A percentile compares a stretch with the other conserved stretches of the same genome.
Evolutionary conservation across 2,113 vertebrate genomes (phyloP).

Genomic region (Pitta sordida): DNA sequence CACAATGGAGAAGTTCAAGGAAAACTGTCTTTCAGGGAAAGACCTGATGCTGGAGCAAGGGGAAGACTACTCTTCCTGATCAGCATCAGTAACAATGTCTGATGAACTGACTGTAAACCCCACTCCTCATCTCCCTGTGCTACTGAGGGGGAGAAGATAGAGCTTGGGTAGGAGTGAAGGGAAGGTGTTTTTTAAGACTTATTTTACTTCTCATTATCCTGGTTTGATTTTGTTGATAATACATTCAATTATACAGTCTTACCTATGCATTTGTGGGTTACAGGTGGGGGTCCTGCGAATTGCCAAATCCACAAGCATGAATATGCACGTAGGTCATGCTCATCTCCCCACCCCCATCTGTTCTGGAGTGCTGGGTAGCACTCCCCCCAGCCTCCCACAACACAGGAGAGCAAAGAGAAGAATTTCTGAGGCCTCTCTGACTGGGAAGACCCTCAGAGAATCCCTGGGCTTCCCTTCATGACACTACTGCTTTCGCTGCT

Average conservation of each 20-base stretch:
- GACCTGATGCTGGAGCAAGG: rapidly evolving
- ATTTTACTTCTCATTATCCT: neutral
- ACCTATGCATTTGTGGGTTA: too few species aligned
- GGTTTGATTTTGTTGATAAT: neutral
- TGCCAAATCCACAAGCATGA: too few species aligned
- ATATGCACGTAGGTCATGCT: too few species aligned
- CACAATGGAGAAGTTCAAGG: rapidly evolving
- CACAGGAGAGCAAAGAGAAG: too few species aligned
- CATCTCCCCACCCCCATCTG: too few species aligned
- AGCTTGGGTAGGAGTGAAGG: neutral
- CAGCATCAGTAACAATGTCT: rapidly evolving
- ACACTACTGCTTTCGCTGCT: too few species aligned
- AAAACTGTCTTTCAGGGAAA: neutral
- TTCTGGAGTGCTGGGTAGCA: too few species aligned
- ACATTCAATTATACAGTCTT: neutral
- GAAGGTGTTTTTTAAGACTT: neutral
- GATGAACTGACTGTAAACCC: neutral
- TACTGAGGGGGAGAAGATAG: neutral
- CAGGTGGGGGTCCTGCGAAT: too few species aligned
- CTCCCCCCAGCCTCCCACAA: too few species aligned
- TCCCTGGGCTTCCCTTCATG: too few species aligned
- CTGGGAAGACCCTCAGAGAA: too few species aligned
- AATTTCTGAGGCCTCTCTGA: too few species aligned
- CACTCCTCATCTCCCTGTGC: neutral
- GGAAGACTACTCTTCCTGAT: rapidly evolving